A percentile compares a stretch with the other conserved stretches of the same genome.
These are phyloP conservation scores for Rhinichthys osculus DNA, from an alignment of 2,797 vertebrate genomes.

Conservation along the genomic window DNA sequence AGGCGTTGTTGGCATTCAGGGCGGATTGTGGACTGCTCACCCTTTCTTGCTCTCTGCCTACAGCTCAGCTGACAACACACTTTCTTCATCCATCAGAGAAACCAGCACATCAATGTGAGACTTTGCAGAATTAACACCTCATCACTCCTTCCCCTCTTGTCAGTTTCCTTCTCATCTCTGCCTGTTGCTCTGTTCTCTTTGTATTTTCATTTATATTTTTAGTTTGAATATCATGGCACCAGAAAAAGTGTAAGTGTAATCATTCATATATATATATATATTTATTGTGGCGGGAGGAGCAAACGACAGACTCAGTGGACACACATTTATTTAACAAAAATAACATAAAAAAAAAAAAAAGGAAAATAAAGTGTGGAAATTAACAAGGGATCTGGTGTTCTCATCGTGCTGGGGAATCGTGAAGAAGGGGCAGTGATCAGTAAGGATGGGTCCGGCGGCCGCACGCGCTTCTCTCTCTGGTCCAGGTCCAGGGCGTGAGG, in stretches of 20 bases:
- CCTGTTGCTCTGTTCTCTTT: background rate
- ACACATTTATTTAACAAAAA: too few relatives aligned
- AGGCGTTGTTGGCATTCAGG: slow-evolving; percentile 32
- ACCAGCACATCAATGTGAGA: slow-evolving; percentile 27
- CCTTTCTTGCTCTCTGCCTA: slow-evolving; percentile 10
- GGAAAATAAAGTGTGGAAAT: too few relatives aligned
- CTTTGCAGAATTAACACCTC: slow-evolving; percentile 24
- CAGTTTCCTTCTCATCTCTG: background rate
- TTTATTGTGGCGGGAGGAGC: too few relatives aligned
- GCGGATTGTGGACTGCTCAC: slow-evolving; percentile 18
- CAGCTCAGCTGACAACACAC: slow-evolving; percentile 33
- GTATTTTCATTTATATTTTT: background rate
- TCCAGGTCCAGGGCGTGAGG: too few relatives aligned
- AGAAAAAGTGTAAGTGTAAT: background rate
- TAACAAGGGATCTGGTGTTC: too few relatives aligned
- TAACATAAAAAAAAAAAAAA: too few relatives aligned
- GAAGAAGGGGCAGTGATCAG: too few relatives aligned
- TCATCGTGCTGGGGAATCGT: too few relatives aligned
- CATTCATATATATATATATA: too few relatives aligned
- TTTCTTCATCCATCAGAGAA: slow-evolving; percentile 42
- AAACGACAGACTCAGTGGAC: too few relatives aligned
- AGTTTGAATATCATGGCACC: background rate
- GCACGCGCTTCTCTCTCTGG: too few relatives aligned
- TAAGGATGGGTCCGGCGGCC: too few relatives aligned
- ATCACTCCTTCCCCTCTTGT: slow-evolving; percentile 1